Evolutionary conservation across 2,113 vertebrate species (phyloP).

Genomic region (Apistogramma diplotaenia): DNA sequence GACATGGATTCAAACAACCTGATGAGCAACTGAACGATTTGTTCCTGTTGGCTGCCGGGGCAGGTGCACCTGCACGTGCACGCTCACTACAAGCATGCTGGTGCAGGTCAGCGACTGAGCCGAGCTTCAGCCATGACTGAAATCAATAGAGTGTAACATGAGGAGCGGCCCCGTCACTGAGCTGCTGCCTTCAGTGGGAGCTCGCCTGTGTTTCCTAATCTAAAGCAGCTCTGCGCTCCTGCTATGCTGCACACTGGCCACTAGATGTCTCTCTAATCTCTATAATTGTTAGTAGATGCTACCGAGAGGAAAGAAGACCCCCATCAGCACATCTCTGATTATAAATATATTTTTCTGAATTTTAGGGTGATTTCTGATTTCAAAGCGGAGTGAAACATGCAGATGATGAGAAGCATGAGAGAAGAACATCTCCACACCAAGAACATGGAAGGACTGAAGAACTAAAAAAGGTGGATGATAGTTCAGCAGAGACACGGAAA

Average conservation of each 20-base stretch:
- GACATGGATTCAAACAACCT: no score
- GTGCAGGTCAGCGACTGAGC: no score
- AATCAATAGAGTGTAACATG: no score
- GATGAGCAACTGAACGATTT: no score
- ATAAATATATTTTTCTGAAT: not conserved
- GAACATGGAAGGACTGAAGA: not conserved
- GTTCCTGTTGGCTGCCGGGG: no score
- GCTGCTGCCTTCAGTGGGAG: no score
- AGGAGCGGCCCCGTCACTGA: no score
- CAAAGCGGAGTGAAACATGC: not conserved
- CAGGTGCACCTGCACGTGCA: no score
- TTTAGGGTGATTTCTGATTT: not conserved
- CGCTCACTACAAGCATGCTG: no score
- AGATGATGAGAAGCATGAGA: not conserved
- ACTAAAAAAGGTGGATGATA: not conserved
- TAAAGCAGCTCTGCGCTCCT: slow-evolving; percentile 43
- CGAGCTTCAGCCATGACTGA: no score
- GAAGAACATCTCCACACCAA: slow-evolving; percentile 24
- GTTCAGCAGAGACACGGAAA: not conserved
- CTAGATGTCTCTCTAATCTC: slow-evolving; percentile 68
- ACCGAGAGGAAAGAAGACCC: slow-evolving; percentile 8
- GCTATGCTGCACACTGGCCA: slow-evolving; percentile 69
- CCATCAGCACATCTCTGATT: slow-evolving; percentile 12
- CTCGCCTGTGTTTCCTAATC: no score
- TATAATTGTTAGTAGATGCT: slow-evolving; percentile 48